Evolutionary conservation across 2,113 vertebrate genomes (phyloP).

Genomic region (Nestor notabilis): DNA sequence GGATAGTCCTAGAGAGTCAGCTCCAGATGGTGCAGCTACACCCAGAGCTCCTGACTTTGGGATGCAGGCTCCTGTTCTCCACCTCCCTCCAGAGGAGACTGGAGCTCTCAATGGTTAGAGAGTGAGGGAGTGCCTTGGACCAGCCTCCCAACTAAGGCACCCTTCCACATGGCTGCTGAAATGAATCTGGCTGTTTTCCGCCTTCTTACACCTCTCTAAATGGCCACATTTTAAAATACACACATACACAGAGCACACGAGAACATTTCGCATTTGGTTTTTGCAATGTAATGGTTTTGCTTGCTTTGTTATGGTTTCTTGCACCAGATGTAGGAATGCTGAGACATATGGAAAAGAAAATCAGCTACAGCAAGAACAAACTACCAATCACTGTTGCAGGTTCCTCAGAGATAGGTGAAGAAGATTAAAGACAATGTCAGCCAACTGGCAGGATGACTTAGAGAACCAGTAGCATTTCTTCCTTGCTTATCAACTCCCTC

Average conservation of each 20-base stretch:
- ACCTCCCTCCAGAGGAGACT: background rate
- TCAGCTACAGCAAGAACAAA: background rate
- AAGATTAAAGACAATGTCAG: background rate
- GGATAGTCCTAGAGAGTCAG: background rate
- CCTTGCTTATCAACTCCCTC: background rate
- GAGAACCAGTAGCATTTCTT: background rate
- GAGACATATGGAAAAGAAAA: constrained; percentile 23
- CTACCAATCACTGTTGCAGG: background rate
- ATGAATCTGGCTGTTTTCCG: constrained; percentile 1
- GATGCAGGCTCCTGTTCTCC: background rate
- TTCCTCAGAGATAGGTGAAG: background rate
- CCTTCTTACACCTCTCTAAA: constrained; percentile 38
- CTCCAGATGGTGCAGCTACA: background rate
- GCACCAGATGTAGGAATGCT: constrained; percentile 28
- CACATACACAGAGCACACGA: background rate
- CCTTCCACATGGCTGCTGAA: background rate
- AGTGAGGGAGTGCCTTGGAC: background rate
- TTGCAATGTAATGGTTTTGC: constrained; percentile 9
- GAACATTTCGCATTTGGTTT: constrained; percentile 25
- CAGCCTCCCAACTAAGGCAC: background rate
- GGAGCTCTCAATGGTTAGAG: background rate
- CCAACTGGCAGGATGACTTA: background rate
- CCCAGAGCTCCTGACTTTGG: background rate
- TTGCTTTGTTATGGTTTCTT: constrained; percentile 46
- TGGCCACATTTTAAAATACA: constrained; percentile 10